Conservation (phyloP, 2,113 vertebrate genomes). For the Sakesphorus luctuosus region DNA sequence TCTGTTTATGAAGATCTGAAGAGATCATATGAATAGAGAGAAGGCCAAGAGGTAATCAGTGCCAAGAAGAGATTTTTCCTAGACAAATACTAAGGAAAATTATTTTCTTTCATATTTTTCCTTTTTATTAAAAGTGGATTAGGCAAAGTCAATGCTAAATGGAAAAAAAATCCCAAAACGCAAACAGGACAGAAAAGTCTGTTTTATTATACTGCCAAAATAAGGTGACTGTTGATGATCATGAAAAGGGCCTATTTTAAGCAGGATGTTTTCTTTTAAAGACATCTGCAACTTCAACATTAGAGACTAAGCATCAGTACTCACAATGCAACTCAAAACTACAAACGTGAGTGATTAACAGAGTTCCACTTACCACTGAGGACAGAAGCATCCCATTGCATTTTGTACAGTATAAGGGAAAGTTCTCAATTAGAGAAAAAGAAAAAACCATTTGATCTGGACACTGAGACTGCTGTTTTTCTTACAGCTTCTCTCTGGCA, state of each 20-base stretch:
- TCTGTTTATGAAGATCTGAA: background rate
- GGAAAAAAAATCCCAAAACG: background rate
- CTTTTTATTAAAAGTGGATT: slow-evolving; percentile 27
- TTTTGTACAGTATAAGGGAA: background rate
- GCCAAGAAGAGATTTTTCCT: slow-evolving; percentile 14
- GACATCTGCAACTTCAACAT: slow-evolving; percentile 1
- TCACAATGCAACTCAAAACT: background rate
- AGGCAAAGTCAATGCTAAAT: background rate
- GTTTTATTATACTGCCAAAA: background rate
- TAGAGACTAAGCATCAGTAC: background rate
- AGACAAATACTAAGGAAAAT: background rate
- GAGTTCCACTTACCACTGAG: background rate
- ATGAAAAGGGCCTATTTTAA: background rate
- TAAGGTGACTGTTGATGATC: background rate
- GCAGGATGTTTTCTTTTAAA: slow-evolving; percentile 7
- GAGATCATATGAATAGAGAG: background rate
- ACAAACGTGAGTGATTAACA: background rate
- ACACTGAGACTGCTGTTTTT: background rate
- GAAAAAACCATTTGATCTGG: background rate
- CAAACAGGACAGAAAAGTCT: background rate
- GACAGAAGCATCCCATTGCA: background rate
- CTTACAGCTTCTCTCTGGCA: background rate
- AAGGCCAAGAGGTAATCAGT: background rate
- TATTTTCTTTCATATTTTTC: background rate
- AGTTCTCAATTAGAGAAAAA: background rate